Percentiles rank a stretch among this genome's conserved stretches.
Conservation (phyloP, 2,797 vertebrate species). For the Moxostoma hubbsi region DNA sequence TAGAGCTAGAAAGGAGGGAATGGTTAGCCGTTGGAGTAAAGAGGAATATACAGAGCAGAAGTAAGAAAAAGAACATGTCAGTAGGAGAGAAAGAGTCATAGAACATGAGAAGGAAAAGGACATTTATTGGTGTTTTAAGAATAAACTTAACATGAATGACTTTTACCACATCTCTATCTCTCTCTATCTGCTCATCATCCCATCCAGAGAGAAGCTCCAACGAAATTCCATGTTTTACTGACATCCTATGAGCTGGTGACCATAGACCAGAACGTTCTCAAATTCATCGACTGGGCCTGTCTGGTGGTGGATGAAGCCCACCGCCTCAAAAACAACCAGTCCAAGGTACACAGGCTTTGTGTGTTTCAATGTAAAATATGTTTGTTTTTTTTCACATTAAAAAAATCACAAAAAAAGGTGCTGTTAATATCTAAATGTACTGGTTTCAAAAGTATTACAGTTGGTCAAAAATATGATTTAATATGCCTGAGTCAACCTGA, state of each 20-base stretch:
- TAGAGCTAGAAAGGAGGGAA: background rate
- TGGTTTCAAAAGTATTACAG: no score
- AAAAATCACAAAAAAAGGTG: no score
- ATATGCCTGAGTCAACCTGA: no score
- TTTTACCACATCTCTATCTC: background rate
- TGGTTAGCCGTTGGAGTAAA: background rate
- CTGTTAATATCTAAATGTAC: no score
- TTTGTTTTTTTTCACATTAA: no score
- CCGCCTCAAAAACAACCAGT: constrained; percentile 94
- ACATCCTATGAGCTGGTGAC: constrained; percentile 95
- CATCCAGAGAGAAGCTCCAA: constrained; percentile 86
- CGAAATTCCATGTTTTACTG: constrained; percentile 93
- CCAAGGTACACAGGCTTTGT: constrained; percentile 80
- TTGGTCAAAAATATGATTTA: no score
- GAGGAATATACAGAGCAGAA: background rate
- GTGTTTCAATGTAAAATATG: background rate
- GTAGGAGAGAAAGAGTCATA: background rate
- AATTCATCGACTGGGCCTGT: constrained; percentile 93
- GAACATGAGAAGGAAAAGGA: no score
- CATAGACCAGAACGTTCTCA: constrained; percentile 92
- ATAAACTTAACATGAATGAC: background rate
- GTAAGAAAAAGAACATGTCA: background rate
- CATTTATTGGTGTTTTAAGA: background rate
- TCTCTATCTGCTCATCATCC: background rate
- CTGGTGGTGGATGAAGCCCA: constrained; percentile 94